phyloP scores from a whole-genome alignment of 2,113 vertebrate species.

The Semnornis frantzii region DNA sequence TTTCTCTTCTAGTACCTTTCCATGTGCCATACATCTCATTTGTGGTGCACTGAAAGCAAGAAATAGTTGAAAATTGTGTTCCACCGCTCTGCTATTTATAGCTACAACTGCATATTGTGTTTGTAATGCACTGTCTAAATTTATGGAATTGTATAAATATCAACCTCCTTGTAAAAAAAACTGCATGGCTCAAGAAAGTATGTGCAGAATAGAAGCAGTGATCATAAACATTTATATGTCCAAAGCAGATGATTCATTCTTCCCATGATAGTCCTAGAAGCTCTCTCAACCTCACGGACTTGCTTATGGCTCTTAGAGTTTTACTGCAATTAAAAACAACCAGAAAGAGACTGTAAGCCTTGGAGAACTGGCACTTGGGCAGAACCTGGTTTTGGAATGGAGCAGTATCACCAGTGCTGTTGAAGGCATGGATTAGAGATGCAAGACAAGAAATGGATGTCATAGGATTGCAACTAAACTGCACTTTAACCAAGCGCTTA shows the following conservation, averaged over 20 bases:
- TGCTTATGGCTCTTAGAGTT: not conserved
- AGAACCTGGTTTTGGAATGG: not conserved
- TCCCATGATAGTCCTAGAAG: slow-evolving; percentile 28
- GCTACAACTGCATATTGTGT: not conserved
- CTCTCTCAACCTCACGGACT: not conserved
- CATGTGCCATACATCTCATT: not conserved
- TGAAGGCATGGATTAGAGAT: not conserved
- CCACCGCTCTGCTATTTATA: not conserved
- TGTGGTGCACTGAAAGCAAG: not conserved
- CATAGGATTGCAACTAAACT: not conserved
- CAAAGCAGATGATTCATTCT: slow-evolving; percentile 57
- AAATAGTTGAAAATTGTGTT: not conserved
- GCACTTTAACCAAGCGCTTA: slow-evolving; percentile 33
- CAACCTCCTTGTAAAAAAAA: slow-evolving; percentile 38
- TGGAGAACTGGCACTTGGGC: not conserved
- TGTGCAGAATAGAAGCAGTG: slow-evolving; percentile 31
- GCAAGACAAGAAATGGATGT: not conserved
- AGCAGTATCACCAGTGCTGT: not conserved
- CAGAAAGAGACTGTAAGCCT: not conserved
- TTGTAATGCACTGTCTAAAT: slow-evolving; percentile 35
- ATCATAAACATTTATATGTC: slow-evolving; percentile 49
- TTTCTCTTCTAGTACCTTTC: not conserved
- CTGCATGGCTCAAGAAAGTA: slow-evolving; percentile 6
- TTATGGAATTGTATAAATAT: slow-evolving; percentile 55
- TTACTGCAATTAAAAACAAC: not conserved